These are phyloP conservation scores for Hippolais icterina DNA, from an alignment of 2,113 vertebrate species.

Conservation along the genomic window DNA sequence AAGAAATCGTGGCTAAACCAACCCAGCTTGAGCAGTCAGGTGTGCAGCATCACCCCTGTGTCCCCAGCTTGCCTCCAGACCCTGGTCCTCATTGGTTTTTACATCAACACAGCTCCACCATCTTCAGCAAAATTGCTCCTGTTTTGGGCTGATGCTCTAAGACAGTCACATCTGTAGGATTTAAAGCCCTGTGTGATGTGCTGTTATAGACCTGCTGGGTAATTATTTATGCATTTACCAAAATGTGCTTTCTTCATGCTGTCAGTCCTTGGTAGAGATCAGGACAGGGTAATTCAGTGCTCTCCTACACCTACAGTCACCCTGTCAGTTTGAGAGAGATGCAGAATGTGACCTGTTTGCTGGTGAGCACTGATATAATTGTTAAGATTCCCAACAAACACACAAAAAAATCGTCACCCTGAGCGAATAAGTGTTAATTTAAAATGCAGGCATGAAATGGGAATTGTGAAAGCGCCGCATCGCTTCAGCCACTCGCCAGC, in stretches of 20 bases:
- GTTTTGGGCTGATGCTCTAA: neutral
- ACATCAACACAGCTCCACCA: neutral
- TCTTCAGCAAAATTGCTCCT: neutral
- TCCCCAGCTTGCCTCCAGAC: neutral
- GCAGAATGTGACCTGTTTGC: neutral
- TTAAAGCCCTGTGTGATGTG: neutral
- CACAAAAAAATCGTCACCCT: neutral
- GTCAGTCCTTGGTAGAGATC: neutral
- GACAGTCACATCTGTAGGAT: neutral
- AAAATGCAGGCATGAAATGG: neutral
- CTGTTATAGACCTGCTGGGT: neutral
- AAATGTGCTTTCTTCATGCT: neutral
- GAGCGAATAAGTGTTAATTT: neutral
- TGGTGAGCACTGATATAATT: rapidly evolving
- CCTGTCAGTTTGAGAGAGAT: neutral
- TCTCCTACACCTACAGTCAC: neutral
- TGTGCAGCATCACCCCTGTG: neutral
- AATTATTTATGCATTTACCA: neutral
- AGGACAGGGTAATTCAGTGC: rapidly evolving
- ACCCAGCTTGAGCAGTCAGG: neutral
- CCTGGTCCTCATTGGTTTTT: neutral
- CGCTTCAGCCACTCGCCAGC: neutral
- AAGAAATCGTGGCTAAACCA: neutral
- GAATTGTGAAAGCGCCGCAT: neutral
- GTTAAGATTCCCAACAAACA: neutral